Conservation (phyloP, 2,888 invertebrate genomes). For the Uloborus plumipes region DNA sequence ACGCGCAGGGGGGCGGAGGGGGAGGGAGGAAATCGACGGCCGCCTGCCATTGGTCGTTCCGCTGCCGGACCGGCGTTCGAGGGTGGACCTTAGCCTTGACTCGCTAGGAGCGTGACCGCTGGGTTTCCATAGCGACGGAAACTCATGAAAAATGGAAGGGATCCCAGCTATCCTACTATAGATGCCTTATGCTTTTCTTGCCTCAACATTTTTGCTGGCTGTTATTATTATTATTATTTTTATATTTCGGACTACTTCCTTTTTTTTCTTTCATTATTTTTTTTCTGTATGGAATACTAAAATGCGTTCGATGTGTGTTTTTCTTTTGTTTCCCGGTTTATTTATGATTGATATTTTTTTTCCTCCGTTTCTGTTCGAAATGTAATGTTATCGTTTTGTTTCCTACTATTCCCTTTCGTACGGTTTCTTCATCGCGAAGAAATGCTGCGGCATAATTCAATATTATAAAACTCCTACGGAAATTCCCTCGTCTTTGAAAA, state of each 20-base stretch:
- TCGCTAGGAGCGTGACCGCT: constrained; percentile 58
- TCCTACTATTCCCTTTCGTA: constrained; percentile 40
- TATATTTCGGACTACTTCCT: constrained; percentile 47
- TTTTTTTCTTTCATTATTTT: constrained; percentile 20
- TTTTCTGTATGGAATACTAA: constrained; percentile 35
- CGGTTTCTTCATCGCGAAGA: constrained; percentile 35
- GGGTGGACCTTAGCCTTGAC: constrained; percentile 63
- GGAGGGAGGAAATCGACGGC: constrained; percentile 40
- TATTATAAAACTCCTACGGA: constrained; percentile 35
- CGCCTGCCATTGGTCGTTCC: constrained; percentile 58
- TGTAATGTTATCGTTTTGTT: constrained; percentile 64
- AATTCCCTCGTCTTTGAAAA: constrained; percentile 2
- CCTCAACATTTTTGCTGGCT: constrained; percentile 35
- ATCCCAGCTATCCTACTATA: constrained; percentile 47
- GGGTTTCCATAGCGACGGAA: constrained; percentile 49
- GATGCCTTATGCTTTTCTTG: constrained; percentile 46
- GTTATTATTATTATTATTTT: constrained; percentile 55
- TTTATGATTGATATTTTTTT: constrained; percentile 60
- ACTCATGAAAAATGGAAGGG: constrained; percentile 59
- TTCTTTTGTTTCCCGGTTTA: constrained; percentile 35
- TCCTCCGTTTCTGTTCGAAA: constrained; percentile 37
- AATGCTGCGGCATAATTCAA: constrained; percentile 60
- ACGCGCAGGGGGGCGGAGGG: constrained; percentile 16
- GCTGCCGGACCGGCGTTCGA: constrained; percentile 54
- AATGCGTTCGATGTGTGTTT: constrained; percentile 52